Base-by-base conservation (phyloP, 1,140 invertebrate species). In the Venturia canescens region DNA sequence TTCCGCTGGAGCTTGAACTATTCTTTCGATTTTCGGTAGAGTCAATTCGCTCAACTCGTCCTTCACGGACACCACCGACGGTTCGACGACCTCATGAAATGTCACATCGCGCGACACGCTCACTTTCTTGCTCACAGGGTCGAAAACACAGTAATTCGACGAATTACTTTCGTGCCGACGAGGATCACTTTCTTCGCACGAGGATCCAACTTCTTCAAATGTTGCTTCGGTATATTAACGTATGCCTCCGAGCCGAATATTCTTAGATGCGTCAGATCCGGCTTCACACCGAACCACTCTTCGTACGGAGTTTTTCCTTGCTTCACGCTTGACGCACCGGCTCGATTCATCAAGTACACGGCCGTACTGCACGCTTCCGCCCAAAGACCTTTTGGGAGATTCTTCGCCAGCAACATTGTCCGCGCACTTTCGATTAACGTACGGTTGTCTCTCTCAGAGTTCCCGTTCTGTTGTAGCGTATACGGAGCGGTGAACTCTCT, bases 361-460 rank as follows among this genome's bases (percentile, higher is more conserved):
- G 88, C 88, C 13, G 89, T 92, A 53, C 83, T 82, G 0, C 91
- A 82, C 16, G 92, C 90, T 87, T 93, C 91, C 0, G 87, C 89
- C 92, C 91, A 93, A 60, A 92, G 86, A 0, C 78, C 44, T 63
- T 86, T 77, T 34, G 86, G 85, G 38, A 93, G 69, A 15, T 88
- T 76, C 23, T 87, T 79, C 15, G 86, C 83, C 31, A 82, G 26
- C 2, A 93, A 44, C 88, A 93, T 87, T 18, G 86, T 82, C 29
- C 89, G 78, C 0, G 91, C 91, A 70, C 75, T 85, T 76, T 93
- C 89, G 3, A 89, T 79, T 16, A 92, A 80, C 0, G 89, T 91
- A n/a, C 91, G 79, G 82, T 92, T 91, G 26, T 87, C 86, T 67
- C 89, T 70, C 78, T 92, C 91, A 23, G 85, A 83, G 15, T 85